Evolutionary conservation across 2,113 vertebrate species (phyloP), one percentile per base, ranked within the genome.

Genomic region (Pelecanus crispus): DNA sequence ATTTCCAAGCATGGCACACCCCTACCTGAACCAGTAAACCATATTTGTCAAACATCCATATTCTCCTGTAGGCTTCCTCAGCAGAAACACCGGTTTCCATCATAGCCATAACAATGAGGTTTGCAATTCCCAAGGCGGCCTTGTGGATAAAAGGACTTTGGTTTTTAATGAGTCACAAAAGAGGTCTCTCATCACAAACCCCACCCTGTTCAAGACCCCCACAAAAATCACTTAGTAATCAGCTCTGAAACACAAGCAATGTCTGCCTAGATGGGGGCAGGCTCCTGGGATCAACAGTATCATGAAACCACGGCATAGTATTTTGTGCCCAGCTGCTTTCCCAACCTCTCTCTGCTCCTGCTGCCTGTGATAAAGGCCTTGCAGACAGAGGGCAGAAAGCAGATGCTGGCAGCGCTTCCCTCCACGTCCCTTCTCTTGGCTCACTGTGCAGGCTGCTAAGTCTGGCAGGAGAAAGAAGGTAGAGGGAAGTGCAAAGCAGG

Each of bases 71-170:
- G 73, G 99, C 99, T 20, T 99, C 99, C 55, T 98, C 97, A 9
- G 97, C 97, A 52, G 98, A 97, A 84, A 99, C 91, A 1, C 99
- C 99, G 0, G 21, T 78, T 78, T 99, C 99, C 97, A 98, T 96
- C 99, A 99, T 99, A 2, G 99, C 98, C 99, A 99, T 99, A 12
- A 99, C 98, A 17, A 99, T 99, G 71, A 99, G 98, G 97, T 99
- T 99, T 11, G 99, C 99, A 44, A 99, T 99, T 29, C 99, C 99
- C 89, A 99, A 98, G 40, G 99, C 99, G 3, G 99, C 99, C 97
- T 97, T 42, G 45, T 0, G 22, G 80, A 4, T 1, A 36, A 8
- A n/a, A 81, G 32, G 24, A 36, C 7, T n/a, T 1, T 2, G 6
- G 6, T 68, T 80, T 24, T 29, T 6, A 12, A 18, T 10, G 10